Conservation (phyloP, 2,113 vertebrate genomes). For the Salvator merianae region DNA sequence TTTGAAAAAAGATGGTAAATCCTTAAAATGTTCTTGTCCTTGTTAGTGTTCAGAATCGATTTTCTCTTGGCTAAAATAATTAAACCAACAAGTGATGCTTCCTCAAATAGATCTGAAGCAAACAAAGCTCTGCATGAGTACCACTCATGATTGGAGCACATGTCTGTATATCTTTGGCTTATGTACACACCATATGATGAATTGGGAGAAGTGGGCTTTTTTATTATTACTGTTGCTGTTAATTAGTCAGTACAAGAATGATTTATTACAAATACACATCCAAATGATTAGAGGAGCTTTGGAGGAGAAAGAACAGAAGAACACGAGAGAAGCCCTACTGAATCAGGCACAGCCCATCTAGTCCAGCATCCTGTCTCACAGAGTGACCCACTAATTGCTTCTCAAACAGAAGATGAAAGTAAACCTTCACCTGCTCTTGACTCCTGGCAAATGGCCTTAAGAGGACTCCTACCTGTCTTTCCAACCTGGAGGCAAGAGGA, state of each 20-base stretch:
- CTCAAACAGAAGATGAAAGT: too few species aligned
- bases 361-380: too few species aligned
- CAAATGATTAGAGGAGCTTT: constrained; percentile 16
- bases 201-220: background rate
- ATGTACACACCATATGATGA: background rate
- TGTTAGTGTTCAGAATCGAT: constrained; percentile 4
- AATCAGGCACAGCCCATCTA: too few species aligned
- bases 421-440: too few species aligned
- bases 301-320: constrained; percentile 10
- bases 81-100: background rate
- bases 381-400: too few species aligned
- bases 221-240: constrained; percentile 23
- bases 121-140: background rate
- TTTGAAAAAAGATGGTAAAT: background rate
- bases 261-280: background rate
- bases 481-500: too few species aligned
- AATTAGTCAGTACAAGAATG: background rate
- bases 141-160: background rate
- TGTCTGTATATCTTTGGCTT: background rate
- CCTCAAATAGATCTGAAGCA: constrained; percentile 1
- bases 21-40: background rate
- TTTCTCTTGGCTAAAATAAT: constrained; percentile 12
- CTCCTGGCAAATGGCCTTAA: too few species aligned
- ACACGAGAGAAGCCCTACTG: too few species aligned
- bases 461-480: too few species aligned